phyloP scores from a whole-genome alignment of 2,797 vertebrate species.

The Danio kyathit region DNA sequence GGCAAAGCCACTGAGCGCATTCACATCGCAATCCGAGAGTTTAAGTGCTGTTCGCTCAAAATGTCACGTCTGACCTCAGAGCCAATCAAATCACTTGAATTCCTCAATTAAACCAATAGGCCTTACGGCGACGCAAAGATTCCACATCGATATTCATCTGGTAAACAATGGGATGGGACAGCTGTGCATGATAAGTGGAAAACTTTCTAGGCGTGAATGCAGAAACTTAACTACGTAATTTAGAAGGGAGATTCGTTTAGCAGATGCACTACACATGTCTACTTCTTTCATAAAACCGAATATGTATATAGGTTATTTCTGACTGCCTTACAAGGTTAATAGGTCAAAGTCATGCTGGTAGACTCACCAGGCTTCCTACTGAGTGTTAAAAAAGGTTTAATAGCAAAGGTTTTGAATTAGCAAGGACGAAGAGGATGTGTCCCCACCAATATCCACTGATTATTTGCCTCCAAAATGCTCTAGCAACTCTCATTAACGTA shows the following conservation, averaged over 20 bases:
- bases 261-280: neutral
- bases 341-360: neutral
- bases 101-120: conserved; percentile 60
- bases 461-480: too few species aligned
- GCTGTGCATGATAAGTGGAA: conserved; percentile 60
- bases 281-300: neutral
- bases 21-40: conserved; percentile 50
- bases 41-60: conserved; percentile 67
- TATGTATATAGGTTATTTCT: neutral
- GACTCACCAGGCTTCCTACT: neutral
- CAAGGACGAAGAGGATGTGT: too few species aligned
- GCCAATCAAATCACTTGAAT: conserved; percentile 66
- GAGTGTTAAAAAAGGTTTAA: neutral
- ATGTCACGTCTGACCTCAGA: conserved; percentile 60
- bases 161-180: conserved; percentile 74
- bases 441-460: too few species aligned
- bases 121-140: conserved; percentile 55
- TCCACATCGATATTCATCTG: conserved; percentile 72
- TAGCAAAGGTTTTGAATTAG: too few species aligned
- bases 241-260: neutral
- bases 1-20: conserved; percentile 24
- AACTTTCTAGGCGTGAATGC: neutral
- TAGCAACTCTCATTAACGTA: too few species aligned
- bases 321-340: neutral
- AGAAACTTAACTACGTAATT: neutral